Evolutionary conservation across 2,113 vertebrate genomes (phyloP), one percentile per base, ranked within the genome.

Genomic region (Tricholaema leucomelas): DNA sequence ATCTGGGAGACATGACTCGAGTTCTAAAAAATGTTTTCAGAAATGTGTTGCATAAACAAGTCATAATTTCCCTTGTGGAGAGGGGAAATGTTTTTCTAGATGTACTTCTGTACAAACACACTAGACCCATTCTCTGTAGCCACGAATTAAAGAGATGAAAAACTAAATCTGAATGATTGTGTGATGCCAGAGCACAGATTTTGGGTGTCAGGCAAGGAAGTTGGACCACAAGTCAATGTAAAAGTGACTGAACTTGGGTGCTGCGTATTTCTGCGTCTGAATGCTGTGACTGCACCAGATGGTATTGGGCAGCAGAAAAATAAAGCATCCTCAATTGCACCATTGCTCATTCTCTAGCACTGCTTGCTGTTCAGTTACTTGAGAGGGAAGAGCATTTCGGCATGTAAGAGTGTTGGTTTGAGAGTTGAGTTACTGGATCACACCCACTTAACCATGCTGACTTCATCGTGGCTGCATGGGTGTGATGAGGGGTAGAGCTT

Each of bases 11-110:
- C 95, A 94, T 96, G 95, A 96, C 96, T 96, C 3, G 46, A 96
- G 87, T 64, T 74, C 87, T 92, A 71, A 96, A 94, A 96, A 96
- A 96, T 96, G 96, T 94, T 96, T 96, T 87, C 85, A 94, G 88
- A 92, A 94, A 92, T 93, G 93, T 89, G 91, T 95, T 96, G 91
- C 92, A 95, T 87, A 96, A 96, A 96, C 95, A 94, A 96, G 84
- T 92, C 78, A 93, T 95, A 80, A 92, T 96, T 94, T 94, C 91
- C 92, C 93, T 89, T 24, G 78, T 54, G 75, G 87, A 85, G 81
- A 82, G 48, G 84, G 58, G 54, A 72, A 36, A 63, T 96, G 86
- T 94, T 96, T 92, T 95, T 82, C 84, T 94, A 76, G 81, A 93
- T 92, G 87, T 70, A 61, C 55, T 88, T 72, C 46, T 85, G 59